Conservation (phyloP, 2,113 vertebrate genomes). For the Jaculus jaculus region DNA sequence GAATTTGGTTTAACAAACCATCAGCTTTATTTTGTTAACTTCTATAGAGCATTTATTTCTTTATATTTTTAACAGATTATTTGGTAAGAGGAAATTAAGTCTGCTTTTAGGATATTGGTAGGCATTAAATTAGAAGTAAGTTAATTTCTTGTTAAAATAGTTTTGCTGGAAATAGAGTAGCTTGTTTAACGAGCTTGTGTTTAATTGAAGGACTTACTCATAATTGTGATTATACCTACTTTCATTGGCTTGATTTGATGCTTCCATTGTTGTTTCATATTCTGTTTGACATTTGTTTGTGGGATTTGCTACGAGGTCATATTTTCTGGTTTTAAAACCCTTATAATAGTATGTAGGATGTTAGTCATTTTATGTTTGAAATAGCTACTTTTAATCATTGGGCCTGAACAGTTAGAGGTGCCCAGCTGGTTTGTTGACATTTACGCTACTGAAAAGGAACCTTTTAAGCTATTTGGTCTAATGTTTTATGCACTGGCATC, state of each 20-base stretch:
- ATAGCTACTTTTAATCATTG: conserved; percentile 34
- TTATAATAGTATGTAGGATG: neutral
- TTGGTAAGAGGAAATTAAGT: conserved; percentile 20
- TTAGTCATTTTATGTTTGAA: conserved; percentile 20
- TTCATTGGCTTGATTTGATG: conserved; percentile 26
- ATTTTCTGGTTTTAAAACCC: conserved; percentile 14
- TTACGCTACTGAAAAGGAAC: conserved; percentile 2
- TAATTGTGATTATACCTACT: conserved; percentile 48
- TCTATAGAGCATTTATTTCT: conserved; percentile 25
- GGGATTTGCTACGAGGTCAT: conserved; percentile 15
- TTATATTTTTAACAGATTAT: conserved; percentile 42
- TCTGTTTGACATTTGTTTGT: conserved; percentile 60
- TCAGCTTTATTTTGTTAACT: conserved; percentile 35
- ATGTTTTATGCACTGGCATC: neutral
- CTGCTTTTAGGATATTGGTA: conserved; percentile 46
- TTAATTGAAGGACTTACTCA: conserved; percentile 33
- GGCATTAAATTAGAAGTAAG: conserved; percentile 51
- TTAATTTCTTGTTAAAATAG: conserved; percentile 41
- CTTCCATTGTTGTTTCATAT: conserved; percentile 47
- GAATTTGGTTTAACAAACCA: conserved; percentile 42
- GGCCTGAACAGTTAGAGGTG: conserved; percentile 10
- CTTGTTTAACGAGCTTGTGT: conserved; percentile 33
- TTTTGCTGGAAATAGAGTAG: conserved; percentile 28
- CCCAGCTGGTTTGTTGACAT: neutral
- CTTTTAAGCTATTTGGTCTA: conserved; percentile 20